These are phyloP conservation scores for Myiopsitta monachus DNA, from an alignment of 2,113 vertebrate genomes.

Conservation along the genomic window DNA sequence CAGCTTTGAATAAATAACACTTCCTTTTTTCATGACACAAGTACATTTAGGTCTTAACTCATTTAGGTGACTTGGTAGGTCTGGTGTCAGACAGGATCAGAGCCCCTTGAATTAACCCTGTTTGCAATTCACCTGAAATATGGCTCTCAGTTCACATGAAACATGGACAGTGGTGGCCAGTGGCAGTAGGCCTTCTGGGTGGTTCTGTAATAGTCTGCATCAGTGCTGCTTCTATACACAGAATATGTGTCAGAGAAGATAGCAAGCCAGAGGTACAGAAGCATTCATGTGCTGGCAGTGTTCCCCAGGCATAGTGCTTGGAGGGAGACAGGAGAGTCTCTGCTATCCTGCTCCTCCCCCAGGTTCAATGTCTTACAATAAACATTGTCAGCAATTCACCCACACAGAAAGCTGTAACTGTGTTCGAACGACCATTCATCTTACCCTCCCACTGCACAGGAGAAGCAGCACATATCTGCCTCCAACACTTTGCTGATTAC, in stretches of 20 bases:
- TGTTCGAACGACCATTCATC: neutral
- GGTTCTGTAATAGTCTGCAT: neutral
- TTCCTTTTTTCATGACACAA: neutral
- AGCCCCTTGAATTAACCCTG: neutral
- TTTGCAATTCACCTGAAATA: neutral
- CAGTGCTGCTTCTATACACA: neutral
- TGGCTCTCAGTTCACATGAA: neutral
- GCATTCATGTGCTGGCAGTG: neutral
- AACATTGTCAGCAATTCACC: neutral
- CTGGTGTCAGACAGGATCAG: neutral
- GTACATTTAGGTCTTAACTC: neutral
- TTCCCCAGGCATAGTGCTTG: neutral
- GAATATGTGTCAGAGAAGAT: neutral
- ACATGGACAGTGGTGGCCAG: neutral
- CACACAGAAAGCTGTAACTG: constrained; percentile 1
- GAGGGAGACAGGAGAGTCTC: neutral
- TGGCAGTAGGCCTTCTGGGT: neutral
- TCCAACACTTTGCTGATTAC: neutral
- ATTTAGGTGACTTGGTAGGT: neutral
- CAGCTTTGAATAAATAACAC: neutral
- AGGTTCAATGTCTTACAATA: neutral
- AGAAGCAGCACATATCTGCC: neutral
- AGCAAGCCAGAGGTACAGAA: neutral
- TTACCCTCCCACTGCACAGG: neutral
- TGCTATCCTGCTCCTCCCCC: neutral